Evolutionary conservation across 2,888 invertebrate species (phyloP).

Genomic region (Oscheius sp.): DNA sequence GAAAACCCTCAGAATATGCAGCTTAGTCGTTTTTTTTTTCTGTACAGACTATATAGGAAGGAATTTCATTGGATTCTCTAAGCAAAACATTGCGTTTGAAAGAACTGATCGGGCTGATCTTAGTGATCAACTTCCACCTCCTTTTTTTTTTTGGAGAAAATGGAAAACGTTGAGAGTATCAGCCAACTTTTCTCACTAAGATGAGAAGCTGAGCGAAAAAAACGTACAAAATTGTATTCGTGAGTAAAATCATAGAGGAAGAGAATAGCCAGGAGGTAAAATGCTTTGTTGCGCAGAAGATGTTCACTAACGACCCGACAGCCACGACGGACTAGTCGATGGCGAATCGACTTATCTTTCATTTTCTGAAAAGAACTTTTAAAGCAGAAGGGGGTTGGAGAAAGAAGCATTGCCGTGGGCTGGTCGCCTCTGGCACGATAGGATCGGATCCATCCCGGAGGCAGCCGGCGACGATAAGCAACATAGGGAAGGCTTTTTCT

Average conservation of each 20-base stretch:
- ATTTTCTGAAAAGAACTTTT: neutral
- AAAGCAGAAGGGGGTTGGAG: neutral
- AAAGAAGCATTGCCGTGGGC: neutral
- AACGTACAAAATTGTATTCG: conserved; percentile 8
- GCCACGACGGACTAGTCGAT: neutral
- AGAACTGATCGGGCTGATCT: no score
- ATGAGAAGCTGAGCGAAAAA: neutral
- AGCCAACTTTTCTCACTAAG: neutral
- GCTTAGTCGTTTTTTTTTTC: no score
- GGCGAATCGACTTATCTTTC: neutral
- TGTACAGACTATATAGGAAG: no score
- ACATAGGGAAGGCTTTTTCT: conserved; percentile 5
- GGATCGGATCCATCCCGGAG: conserved; percentile 15
- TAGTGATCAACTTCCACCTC: no score
- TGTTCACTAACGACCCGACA: neutral
- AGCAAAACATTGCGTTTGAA: neutral
- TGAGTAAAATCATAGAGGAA: neutral
- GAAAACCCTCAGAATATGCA: no score
- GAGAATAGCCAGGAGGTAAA: neutral
- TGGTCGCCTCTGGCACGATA: neutral
- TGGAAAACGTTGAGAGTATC: neutral
- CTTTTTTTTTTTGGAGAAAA: neutral
- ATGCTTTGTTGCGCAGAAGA: neutral
- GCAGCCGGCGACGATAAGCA: conserved; percentile 4
- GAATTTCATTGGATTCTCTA: neutral